These are phyloP conservation scores for Pogonomyrmex californicus DNA, from an alignment of 1,140 invertebrate species.

Conservation along the genomic window DNA sequence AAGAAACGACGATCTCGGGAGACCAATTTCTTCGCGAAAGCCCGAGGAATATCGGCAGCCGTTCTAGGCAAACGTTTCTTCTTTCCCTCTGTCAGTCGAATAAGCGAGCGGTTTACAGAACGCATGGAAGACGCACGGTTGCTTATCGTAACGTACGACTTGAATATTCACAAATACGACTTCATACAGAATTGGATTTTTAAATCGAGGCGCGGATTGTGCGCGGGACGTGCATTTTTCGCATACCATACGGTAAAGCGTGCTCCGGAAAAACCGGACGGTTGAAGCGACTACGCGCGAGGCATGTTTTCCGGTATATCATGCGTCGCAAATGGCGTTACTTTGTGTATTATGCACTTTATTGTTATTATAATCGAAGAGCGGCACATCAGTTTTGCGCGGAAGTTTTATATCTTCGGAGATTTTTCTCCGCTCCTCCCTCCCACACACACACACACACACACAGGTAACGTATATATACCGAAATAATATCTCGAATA, in stretches of 20 bases:
- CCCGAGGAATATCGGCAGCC: slow-evolving; percentile 24
- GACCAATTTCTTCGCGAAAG: slow-evolving; percentile 39
- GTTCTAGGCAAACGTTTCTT: slow-evolving; percentile 40
- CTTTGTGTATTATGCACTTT: not conserved
- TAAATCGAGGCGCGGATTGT: slow-evolving; percentile 26
- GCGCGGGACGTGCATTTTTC: not conserved
- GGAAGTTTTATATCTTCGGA: not conserved
- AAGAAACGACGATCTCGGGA: slow-evolving; percentile 41
- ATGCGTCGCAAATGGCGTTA: not conserved
- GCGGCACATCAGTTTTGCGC: not conserved
- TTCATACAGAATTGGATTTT: slow-evolving; percentile 41
- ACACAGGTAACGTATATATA: not conserved
- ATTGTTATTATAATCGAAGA: slow-evolving; percentile 1
- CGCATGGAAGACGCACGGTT: slow-evolving; percentile 27
- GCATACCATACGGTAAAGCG: slow-evolving; percentile 1
- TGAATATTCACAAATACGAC: slow-evolving; percentile 46
- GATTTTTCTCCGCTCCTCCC: not conserved
- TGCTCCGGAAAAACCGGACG: not conserved
- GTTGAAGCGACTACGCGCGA: slow-evolving; percentile 22
- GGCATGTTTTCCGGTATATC: slow-evolving; percentile 3
- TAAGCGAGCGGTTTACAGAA: not conserved
- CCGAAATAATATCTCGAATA: slow-evolving; percentile 23
- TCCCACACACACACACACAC: no score
- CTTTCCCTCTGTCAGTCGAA: slow-evolving; percentile 37
- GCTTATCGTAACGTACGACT: slow-evolving; percentile 33